A percentile compares a stretch with the other conserved stretches of the same genome.
These are phyloP conservation scores for Furnarius figulus DNA, from an alignment of 2,113 vertebrate species.

Conservation along the genomic window DNA sequence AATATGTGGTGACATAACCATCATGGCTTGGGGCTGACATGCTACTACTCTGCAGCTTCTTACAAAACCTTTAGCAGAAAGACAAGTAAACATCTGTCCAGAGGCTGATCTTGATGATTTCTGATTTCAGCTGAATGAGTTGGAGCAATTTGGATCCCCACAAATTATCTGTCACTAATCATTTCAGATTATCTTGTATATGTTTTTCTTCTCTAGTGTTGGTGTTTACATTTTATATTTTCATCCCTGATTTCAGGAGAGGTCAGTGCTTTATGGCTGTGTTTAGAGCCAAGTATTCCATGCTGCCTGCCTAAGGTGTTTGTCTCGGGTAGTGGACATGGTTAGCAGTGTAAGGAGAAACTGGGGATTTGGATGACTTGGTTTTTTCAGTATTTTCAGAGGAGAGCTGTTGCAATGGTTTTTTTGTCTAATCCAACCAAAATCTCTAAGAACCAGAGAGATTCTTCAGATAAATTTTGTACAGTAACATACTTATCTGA, in stretches of 20 bases:
- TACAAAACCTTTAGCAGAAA: not conserved
- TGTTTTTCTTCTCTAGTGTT: not conserved
- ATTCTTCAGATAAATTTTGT: not conserved
- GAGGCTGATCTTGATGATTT: not conserved
- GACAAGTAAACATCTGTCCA: not conserved
- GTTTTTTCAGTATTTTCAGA: not conserved
- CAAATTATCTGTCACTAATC: not conserved
- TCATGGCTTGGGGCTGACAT: not conserved
- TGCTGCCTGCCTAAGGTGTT: not conserved
- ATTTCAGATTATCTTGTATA: not conserved
- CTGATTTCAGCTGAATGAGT: not conserved
- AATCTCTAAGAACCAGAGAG: not conserved
- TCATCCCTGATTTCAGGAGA: not conserved
- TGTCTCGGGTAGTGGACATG: accelerated
- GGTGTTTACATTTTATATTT: not conserved
- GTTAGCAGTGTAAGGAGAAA: not conserved
- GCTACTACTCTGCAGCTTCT: not conserved
- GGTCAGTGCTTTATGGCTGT: not conserved
- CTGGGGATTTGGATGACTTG: not conserved
- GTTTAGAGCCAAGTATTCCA: not conserved
- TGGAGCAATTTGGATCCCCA: not conserved
- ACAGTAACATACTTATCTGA: not conserved
- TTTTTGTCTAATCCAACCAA: not conserved
- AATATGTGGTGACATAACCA: not conserved
- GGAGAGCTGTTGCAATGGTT: not conserved